Conservation (phyloP, 2,797 vertebrate genomes). For the Sternotherus odoratus region DNA sequence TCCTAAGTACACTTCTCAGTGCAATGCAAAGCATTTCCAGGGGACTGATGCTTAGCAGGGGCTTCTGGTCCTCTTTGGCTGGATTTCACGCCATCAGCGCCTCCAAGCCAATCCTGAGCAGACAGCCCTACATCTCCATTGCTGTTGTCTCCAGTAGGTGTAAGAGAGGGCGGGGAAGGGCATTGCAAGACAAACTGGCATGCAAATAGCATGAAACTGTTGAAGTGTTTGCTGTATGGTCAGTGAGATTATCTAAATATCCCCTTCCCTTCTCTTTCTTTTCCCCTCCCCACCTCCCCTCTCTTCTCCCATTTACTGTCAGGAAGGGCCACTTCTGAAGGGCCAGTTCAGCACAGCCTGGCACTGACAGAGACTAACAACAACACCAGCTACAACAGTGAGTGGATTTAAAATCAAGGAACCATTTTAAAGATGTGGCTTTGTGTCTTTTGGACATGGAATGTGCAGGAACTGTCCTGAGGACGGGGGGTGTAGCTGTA, state of each 20-base stretch:
- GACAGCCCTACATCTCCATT: background rate
- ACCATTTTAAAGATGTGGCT: background rate
- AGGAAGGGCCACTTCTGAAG: constrained; percentile 81
- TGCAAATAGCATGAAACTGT: background rate
- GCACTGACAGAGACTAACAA: constrained; percentile 67
- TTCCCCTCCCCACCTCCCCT: constrained; percentile 34
- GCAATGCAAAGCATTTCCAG: background rate
- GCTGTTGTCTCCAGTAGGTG: background rate
- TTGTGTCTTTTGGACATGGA: constrained; percentile 1
- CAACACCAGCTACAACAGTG: constrained; percentile 77
- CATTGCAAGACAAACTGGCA: background rate
- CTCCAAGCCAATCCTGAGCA: background rate
- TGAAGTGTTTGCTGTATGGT: background rate
- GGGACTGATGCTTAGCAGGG: background rate
- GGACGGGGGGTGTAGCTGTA: background rate
- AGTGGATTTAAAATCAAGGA: constrained; percentile 67
- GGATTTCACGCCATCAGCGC: rapidly evolving
- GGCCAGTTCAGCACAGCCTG: constrained; percentile 75
- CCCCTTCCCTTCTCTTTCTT: constrained; percentile 22
- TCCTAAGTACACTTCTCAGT: background rate
- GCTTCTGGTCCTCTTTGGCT: background rate
- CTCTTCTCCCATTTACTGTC: constrained; percentile 75
- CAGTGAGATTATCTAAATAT: constrained; percentile 51
- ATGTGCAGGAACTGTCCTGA: background rate
- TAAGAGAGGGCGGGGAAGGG: background rate